These are phyloP conservation scores for Cremastobaeus sp. DNA, from an alignment of 2,888 invertebrate genomes.

Conservation along the genomic window DNA sequence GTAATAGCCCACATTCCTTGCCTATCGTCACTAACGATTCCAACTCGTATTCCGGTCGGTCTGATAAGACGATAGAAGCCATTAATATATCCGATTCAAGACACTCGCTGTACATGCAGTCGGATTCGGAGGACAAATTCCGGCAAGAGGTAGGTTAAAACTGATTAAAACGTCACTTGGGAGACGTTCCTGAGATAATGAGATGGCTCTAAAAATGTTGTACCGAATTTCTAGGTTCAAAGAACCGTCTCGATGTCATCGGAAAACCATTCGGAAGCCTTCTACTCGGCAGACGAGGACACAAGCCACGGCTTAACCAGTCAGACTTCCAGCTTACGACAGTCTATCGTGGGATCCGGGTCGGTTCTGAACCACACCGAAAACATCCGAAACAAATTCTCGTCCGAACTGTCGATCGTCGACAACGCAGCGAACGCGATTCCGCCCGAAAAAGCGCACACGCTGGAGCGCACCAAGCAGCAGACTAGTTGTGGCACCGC, in stretches of 20 bases:
- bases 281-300: conserved; percentile 96
- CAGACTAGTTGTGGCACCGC: conserved; percentile 56
- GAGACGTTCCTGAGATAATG: too few species aligned
- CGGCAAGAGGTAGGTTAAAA: conserved; percentile 80
- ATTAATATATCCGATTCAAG: conserved; percentile 84
- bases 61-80: conserved; percentile 78
- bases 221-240: conserved; percentile 80
- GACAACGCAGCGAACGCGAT: conserved; percentile 67
- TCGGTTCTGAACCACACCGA: conserved; percentile 77
- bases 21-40: conserved; percentile 70
- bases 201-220: too few species aligned
- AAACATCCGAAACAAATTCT: conserved; percentile 80
- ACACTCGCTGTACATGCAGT: conserved; percentile 82
- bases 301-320: conserved; percentile 82
- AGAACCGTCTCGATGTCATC: conserved; percentile 92
- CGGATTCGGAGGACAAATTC: conserved; percentile 81
- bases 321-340: conserved; percentile 84
- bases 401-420: conserved; percentile 81
- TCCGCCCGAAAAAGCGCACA: conserved; percentile 74
- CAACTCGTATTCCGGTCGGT: conserved; percentile 69
- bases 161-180: too few species aligned
- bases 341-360: conserved; percentile 83
- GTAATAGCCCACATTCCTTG: conserved; percentile 71
- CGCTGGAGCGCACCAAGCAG: conserved; percentile 73
- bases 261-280: conserved; percentile 94